phyloP scores from a whole-genome alignment of 92 coral and sea anemone species.

The Epizoanthus scotinus region DNA sequence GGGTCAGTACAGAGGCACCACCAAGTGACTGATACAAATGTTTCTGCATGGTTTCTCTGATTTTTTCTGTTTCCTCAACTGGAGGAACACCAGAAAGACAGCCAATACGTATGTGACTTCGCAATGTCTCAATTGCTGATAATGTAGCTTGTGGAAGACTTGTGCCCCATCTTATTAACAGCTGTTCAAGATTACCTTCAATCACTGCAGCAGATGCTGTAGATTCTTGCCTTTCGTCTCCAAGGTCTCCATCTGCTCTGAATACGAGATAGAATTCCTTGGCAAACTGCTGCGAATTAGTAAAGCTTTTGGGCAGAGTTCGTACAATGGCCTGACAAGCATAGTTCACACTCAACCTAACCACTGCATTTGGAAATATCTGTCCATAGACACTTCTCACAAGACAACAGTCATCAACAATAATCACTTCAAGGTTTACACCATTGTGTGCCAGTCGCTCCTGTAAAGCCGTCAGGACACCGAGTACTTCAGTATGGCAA shows the following conservation, averaged over 20 bases:
- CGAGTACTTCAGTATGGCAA: constrained; percentile 59
- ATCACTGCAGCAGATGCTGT: constrained; percentile 58
- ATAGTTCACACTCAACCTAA: constrained; percentile 43
- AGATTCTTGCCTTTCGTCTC: constrained; percentile 44
- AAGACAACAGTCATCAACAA: constrained; percentile 78
- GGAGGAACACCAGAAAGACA: constrained; percentile 72
- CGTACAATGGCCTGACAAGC: constrained; percentile 55
- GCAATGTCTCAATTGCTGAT: constrained; percentile 53
- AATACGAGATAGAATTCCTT: constrained; percentile 68
- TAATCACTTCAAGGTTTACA: constrained; percentile 58
- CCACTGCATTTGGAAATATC: constrained; percentile 43
- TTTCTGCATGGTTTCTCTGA: constrained; percentile 67
- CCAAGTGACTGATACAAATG: constrained; percentile 65
- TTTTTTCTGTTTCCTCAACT: constrained; percentile 70
- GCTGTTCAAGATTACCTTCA: constrained; percentile 63
- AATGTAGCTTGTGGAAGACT: constrained; percentile 46
- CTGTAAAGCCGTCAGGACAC: constrained; percentile 44
- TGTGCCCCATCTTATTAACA: constrained; percentile 47
- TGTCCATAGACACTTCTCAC: constrained; percentile 44
- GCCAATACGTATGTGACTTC: constrained; percentile 62
- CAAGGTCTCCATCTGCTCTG: constrained; percentile 54
- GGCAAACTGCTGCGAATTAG: constrained; percentile 47
- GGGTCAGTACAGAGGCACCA: constrained; percentile 60
- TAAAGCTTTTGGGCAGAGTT: constrained; percentile 50
- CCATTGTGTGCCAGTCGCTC: constrained; percentile 53